Evolutionary conservation across 1,140 invertebrate genomes (phyloP).

Genomic region (Drosophila cardini): DNA sequence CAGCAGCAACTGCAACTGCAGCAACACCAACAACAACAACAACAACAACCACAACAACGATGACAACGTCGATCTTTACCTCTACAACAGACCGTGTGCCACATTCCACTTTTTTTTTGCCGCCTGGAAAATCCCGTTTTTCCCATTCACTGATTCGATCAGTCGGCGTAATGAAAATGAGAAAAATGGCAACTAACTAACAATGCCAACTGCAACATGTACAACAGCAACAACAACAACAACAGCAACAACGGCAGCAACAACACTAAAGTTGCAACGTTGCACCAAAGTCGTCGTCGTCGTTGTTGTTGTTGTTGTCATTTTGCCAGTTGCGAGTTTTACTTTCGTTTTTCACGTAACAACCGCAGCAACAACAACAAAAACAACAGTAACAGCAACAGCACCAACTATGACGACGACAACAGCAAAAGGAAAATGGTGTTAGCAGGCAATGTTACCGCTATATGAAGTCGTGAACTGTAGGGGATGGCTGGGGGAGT

Average conservation of each 20-base stretch:
- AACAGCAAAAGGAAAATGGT: conserved; percentile 77
- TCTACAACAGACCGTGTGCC: conserved; percentile 69
- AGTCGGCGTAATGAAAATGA: conserved; percentile 73
- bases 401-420: conserved; percentile 15
- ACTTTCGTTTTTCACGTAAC: conserved; percentile 82
- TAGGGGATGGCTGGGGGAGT: not conserved
- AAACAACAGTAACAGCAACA: conserved; percentile 11
- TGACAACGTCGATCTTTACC: conserved; percentile 75
- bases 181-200: conserved; percentile 70
- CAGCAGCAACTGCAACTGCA: conserved; percentile 20
- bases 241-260: conserved; percentile 33
- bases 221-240: conserved; percentile 25
- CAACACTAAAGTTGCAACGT: conserved; percentile 48
- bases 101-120: conserved; percentile 73
- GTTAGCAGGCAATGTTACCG: conserved; percentile 80
- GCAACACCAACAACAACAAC: conserved; percentile 29
- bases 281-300: conserved; percentile 63
- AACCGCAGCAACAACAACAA: conserved; percentile 23
- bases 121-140: conserved; percentile 75
- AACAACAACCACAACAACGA: conserved; percentile 36
- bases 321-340: conserved; percentile 66
- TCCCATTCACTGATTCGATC: conserved; percentile 81
- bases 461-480: conserved; percentile 22
- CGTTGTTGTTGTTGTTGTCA: conserved; percentile 31
- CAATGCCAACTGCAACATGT: conserved; percentile 74